Base-by-base conservation (phyloP, 2,113 vertebrate genomes). In the Nipponia nippon region DNA sequence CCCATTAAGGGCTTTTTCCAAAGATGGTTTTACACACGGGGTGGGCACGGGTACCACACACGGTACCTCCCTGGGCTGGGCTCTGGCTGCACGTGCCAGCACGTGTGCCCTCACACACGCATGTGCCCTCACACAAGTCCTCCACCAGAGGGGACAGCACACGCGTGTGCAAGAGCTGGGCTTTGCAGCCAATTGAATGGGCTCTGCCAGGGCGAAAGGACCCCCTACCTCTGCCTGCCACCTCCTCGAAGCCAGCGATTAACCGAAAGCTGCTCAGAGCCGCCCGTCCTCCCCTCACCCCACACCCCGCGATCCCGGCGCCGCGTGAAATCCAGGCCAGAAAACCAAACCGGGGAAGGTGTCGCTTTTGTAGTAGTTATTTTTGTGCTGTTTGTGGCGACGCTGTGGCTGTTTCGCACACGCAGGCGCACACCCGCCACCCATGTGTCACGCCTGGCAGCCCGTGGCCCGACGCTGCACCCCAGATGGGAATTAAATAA, bases 11-110 rank as follows among this genome's bases (percentile, higher is more conserved):
- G 50, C 34, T 36, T 81, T 67, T 58, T 25, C 42, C n/a, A 70
- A 16, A 12, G 47, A 13, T 1, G 16, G 38, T 72, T 44, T 44
- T 18, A 42, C 38, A 16, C 20, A 5, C 12, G 10, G 67, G 56
- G 47, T 3, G 25, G 32, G 47, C 10, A 7, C 1, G 2, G 47
- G 69, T n/a, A n/a, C n/a, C n/a, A 2, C 8, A 13, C 36, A 8
- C 2, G 15, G 55, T 5, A n/a, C 56, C 56, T 5, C 30, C 58
- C 27, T 1, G 8, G 30, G 40, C 40, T 27, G 49, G 17, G 49
- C 11, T 38, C 32, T 3, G 32, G 47, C 25, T 15, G 4, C 80
- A 17, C 1, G 4, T 22, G 22, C 55, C 34, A 20, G 17, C 49
- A 12, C 2, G 10, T 3, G 42, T 38, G 18, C 32, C 67, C 67